These are phyloP conservation scores for Grammomys surdaster DNA, from an alignment of 2,113 vertebrate species.

Conservation along the genomic window DNA sequence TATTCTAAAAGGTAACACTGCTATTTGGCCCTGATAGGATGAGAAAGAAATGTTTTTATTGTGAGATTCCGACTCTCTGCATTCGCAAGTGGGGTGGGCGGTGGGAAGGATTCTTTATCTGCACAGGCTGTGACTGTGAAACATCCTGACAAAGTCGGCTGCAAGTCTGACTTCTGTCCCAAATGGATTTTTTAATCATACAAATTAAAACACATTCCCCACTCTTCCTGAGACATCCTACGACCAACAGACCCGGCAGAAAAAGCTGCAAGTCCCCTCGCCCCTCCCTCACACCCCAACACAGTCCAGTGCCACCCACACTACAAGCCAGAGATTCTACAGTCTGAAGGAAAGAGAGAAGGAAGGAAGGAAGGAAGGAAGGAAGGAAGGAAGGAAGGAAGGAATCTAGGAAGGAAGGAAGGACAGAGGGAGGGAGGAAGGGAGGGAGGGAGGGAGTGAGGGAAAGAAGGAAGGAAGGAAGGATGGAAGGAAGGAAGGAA, in stretches of 20 bases:
- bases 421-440: background rate
- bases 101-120: background rate
- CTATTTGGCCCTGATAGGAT: slow-evolving; percentile 23
- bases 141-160: slow-evolving; percentile 35
- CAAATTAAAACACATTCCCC: background rate
- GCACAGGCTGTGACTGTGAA: background rate
- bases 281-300: background rate
- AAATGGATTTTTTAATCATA: background rate
- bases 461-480: too few species aligned
- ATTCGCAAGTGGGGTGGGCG: background rate
- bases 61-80: slow-evolving; percentile 31
- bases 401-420: too few species aligned
- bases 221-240: background rate
- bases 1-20: background rate
- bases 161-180: background rate
- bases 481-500: too few species aligned
- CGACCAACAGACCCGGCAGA: background rate
- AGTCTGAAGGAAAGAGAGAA: background rate
- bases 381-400: background rate
- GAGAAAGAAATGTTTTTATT: slow-evolving; percentile 26
- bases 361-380: fast-evolving
- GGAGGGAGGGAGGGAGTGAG: too few species aligned
- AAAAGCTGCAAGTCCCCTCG: background rate
- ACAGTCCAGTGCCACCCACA: background rate
- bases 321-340: background rate